Conservation (phyloP, 2,888 invertebrate genomes). For the Pterostichus niger region DNA sequence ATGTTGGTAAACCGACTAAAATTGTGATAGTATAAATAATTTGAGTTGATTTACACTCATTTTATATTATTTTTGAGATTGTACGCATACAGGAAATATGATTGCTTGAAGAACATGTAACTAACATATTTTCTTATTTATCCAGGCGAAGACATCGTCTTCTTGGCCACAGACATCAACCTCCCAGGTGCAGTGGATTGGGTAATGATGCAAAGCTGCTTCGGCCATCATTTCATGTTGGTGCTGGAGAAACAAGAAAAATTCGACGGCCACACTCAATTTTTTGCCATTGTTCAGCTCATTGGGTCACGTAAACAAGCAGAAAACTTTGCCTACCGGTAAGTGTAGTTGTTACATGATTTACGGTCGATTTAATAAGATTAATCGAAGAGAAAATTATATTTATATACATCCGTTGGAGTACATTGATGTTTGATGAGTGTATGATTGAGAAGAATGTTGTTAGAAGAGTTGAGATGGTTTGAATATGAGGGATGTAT, state of each 20-base stretch:
- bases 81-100: too few relatives aligned
- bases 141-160: conserved; percentile 97
- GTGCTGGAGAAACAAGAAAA: conserved; percentile 99
- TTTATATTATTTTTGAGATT: too few relatives aligned
- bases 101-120: not conserved
- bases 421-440: too few relatives aligned
- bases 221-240: conserved; percentile 99
- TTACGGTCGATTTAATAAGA: too few relatives aligned
- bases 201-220: conserved; percentile 99
- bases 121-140: conserved; percentile 77
- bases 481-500: too few relatives aligned
- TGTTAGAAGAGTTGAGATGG: too few relatives aligned
- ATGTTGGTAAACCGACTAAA: too few relatives aligned
- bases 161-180: conserved; percentile 99
- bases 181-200: conserved; percentile 99
- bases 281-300: conserved; percentile 98
- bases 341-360: conserved; percentile 67
- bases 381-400: too few relatives aligned
- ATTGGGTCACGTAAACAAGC: conserved; percentile 99
- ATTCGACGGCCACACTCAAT: conserved; percentile 97
- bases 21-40: too few relatives aligned
- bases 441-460: too few relatives aligned
- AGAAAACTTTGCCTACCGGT: conserved; percentile 98
- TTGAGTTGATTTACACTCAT: too few relatives aligned
- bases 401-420: too few relatives aligned